Base-by-base conservation (phyloP, 2,113 vertebrate species). In the Corythaeola cristata region DNA sequence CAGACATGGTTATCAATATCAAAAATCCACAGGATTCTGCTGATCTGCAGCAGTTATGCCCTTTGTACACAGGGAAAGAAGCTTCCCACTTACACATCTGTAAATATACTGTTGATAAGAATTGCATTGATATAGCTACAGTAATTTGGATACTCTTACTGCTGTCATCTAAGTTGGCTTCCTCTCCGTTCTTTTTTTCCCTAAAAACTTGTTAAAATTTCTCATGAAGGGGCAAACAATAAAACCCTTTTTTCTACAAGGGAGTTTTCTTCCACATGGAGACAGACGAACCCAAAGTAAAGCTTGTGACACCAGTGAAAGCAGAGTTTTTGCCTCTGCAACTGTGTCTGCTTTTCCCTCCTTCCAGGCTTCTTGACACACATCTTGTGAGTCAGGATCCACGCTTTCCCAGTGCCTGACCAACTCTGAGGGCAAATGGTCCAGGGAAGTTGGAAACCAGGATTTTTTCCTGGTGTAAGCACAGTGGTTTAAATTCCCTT, bases 361-460 rank as follows among this genome's bases (percentile, higher is more conserved):
- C 45, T 41, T 24, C 67, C 68, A 76, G n/a, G 49, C 44, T 75
- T 26, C 44, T 6, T 6, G 16, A 17, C 30, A 67, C 52, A 90
- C 27, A 62, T 13, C 71, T 55, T 55, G 35, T 19, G n/a, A 75
- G 47, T 30, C 49, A 55, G 44, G 53, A 64, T 37, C 59, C 33
- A 37, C 0, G 0, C 7, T n/a, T 71, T n/a, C 44, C 33, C n/a
- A 18, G 12, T 6, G 32, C 62, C 83, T 21, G 24, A 67, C 49
- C 27, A 58, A 33, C 32, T 24, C 49, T 15, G 9, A 58, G n/a
- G 12, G 27, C 47, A 62, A 71, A 62, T 1, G 1, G 78, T 35
- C 39, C 39, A 37, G 24, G 9, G 37, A 88, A 26, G 37, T 37
- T 30, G 33, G 67, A 33, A 62, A 58, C 8, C 13, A 47, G 30